Conservation (phyloP, 2,113 vertebrate species). For the Thomomys bottae region DNA sequence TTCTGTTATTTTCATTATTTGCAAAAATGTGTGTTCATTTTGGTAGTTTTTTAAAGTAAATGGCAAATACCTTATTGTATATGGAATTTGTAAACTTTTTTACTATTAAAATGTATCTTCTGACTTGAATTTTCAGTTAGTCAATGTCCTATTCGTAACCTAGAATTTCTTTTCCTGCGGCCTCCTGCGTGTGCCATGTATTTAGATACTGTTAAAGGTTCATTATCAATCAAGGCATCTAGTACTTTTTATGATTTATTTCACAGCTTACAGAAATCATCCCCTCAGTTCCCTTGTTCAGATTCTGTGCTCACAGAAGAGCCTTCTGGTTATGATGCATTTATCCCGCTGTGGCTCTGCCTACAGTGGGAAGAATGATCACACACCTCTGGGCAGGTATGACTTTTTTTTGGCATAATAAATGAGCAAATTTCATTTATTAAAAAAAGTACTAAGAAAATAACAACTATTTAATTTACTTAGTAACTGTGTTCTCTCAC, state of each 20-base stretch:
- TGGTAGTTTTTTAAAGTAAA: slow-evolving; percentile 22
- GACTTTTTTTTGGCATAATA: neutral
- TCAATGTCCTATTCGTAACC: neutral
- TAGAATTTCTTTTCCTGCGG: no score
- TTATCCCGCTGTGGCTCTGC: neutral
- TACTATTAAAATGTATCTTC: slow-evolving; percentile 47
- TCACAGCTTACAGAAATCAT: neutral
- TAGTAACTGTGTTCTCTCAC: slow-evolving; percentile 28
- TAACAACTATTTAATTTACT: neutral
- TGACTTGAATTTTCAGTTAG: slow-evolving; percentile 32
- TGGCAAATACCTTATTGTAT: neutral
- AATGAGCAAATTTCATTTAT: neutral
- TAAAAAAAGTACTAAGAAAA: neutral
- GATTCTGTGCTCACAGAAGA: neutral
- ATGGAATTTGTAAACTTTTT: slow-evolving; percentile 48
- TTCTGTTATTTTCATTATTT: slow-evolving; percentile 16
- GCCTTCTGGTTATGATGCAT: neutral
- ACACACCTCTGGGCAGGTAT: neutral
- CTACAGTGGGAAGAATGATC: neutral
- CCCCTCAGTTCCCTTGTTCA: neutral
- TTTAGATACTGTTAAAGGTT: neutral
- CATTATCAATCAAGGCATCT: neutral
- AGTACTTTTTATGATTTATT: neutral
- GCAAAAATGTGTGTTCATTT: neutral
- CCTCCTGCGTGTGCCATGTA: no score